phyloP scores from a whole-genome alignment of 1,140 invertebrate genomes.

The Temnothorax longispinosus region DNA sequence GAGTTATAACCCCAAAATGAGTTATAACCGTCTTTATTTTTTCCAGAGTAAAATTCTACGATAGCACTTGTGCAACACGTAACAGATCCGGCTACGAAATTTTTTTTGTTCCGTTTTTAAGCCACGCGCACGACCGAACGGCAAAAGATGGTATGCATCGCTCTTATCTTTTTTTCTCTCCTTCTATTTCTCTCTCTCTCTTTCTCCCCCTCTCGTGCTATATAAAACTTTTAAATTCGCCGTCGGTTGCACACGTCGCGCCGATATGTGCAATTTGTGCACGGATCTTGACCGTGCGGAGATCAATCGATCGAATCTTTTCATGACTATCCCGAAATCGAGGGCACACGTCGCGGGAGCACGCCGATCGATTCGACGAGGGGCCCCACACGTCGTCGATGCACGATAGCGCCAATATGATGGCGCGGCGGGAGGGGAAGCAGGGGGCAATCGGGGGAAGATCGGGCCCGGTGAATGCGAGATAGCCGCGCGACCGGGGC shows the following conservation, averaged over 20 bases:
- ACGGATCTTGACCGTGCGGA: constrained; percentile 28
- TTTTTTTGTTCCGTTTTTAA: background rate
- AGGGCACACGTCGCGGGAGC: constrained; percentile 33
- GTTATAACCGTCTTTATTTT: no score
- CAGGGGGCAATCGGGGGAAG: background rate
- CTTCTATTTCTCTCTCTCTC: background rate
- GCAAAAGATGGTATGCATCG: background rate
- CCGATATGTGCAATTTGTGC: constrained; percentile 52
- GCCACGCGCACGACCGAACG: background rate
- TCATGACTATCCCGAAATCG: constrained; percentile 41
- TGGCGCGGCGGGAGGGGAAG: background rate
- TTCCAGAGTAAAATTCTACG: background rate
- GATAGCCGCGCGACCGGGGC: constrained; percentile 27
- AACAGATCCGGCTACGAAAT: background rate
- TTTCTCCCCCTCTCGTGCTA: background rate
- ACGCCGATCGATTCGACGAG: background rate
- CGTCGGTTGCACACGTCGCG: background rate
- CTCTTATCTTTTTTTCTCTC: background rate
- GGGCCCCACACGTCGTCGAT: constrained; percentile 31
- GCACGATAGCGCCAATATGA: constrained; percentile 44
- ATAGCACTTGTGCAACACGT: background rate
- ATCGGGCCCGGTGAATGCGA: constrained; percentile 7
- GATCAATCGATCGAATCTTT: constrained; percentile 61
- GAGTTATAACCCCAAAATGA: no score
- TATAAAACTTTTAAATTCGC: constrained; percentile 66